phyloP scores from a whole-genome alignment of 2,113 vertebrate species.

The Alligator mississippiensis region DNA sequence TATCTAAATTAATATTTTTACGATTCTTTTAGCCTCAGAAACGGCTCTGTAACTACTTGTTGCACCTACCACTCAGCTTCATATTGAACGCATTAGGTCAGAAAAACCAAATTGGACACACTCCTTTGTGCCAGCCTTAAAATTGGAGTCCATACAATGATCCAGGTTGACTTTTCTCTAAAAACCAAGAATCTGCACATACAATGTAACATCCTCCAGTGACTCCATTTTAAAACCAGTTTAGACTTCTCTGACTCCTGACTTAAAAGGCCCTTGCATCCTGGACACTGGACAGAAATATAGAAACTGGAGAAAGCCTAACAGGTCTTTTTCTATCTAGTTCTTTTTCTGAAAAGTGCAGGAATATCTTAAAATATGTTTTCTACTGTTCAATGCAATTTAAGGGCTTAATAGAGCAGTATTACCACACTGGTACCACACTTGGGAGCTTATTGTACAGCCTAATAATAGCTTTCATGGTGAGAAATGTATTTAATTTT shows the following conservation, averaged over 20 bases:
- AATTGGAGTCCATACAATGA: background rate
- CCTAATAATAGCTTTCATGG: background rate
- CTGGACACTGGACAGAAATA: background rate
- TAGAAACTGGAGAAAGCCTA: background rate
- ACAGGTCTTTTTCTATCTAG: background rate
- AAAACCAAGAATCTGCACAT: background rate
- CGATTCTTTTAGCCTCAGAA: background rate
- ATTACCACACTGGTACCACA: background rate
- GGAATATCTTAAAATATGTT: background rate
- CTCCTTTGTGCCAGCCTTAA: background rate
- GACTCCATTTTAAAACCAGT: background rate
- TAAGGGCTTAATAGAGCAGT: background rate
- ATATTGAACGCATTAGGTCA: fast-evolving
- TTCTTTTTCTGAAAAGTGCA: background rate
- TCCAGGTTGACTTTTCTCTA: background rate
- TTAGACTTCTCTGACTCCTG: background rate
- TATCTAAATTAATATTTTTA: background rate
- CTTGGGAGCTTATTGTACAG: background rate
- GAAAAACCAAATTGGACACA: background rate
- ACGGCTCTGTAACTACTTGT: background rate
- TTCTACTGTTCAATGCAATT: background rate
- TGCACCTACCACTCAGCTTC: background rate
- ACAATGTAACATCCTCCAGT: background rate
- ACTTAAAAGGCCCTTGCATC: background rate
- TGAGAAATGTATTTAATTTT: background rate